Conservation (phyloP, 1,140 invertebrate genomes). For the Drosophila persimilis region DNA sequence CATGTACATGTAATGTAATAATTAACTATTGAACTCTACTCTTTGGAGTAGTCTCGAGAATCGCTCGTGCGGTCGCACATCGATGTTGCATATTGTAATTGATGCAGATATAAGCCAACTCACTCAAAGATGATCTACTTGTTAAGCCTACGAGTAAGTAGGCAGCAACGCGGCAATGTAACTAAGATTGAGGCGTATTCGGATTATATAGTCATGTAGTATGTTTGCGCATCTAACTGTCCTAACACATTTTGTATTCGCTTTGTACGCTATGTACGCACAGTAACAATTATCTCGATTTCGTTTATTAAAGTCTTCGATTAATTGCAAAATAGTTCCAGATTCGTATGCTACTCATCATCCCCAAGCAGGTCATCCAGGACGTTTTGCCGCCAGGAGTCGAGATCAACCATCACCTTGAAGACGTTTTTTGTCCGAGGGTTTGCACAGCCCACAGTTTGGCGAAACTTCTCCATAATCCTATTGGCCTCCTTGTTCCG, state of each 20-base stretch:
- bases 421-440: background rate
- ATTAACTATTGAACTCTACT: slow-evolving; percentile 13
- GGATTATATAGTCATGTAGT: slow-evolving; percentile 27
- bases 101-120: slow-evolving; percentile 2
- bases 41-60: slow-evolving; percentile 19
- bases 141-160: slow-evolving; percentile 34
- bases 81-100: slow-evolving; percentile 33
- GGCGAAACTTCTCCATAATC: slow-evolving; percentile 8
- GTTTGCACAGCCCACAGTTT: background rate
- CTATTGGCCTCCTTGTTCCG: slow-evolving; percentile 19
- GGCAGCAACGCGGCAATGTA: slow-evolving; percentile 27
- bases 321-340: no score
- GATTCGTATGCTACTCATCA: background rate
- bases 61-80: slow-evolving; percentile 40
- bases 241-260: slow-evolving; percentile 43
- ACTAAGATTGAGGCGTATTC: slow-evolving; percentile 27
- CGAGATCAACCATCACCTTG: slow-evolving; percentile 5
- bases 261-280: slow-evolving; percentile 35
- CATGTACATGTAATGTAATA: slow-evolving; percentile 19
- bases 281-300: slow-evolving; percentile 29
- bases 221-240: slow-evolving; percentile 29
- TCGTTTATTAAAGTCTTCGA: slow-evolving; percentile 41
- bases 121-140: slow-evolving; percentile 6
- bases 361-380: background rate
- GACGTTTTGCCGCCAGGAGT: slow-evolving; percentile 25